Percentiles rank a stretch among this genome's conserved stretches.
Conservation (phyloP, 2,888 invertebrate genomes). For the Synanthedon vespiformis region DNA sequence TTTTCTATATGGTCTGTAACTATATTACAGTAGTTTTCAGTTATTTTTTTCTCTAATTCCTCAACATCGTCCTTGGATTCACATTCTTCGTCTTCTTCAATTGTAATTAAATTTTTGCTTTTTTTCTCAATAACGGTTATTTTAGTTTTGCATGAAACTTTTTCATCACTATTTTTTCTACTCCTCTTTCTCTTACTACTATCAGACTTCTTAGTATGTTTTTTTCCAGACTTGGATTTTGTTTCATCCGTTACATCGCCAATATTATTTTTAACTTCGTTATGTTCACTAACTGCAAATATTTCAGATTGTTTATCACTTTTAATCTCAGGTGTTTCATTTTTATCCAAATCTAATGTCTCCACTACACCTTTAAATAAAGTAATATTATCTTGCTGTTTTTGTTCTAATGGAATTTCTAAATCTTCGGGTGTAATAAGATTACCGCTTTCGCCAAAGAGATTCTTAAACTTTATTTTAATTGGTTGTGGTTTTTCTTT, state of each 20-base stretch:
- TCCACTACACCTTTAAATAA: no score
- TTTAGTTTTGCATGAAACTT: neutral
- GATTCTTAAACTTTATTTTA: conserved; percentile 36
- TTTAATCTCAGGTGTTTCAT: no score
- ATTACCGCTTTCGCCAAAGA: conserved; percentile 57
- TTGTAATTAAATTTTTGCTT: neutral
- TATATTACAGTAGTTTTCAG: no score
- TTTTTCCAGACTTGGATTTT: neutral
- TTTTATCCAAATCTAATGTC: no score
- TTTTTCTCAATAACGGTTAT: neutral
- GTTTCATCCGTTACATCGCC: neutral
- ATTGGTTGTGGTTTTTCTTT: neutral
- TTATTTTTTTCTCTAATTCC: neutral
- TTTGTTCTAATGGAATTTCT: conserved; percentile 20
- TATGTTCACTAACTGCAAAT: no score
- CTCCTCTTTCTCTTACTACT: neutral
- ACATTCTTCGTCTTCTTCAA: neutral
- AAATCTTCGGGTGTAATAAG: conserved; percentile 57
- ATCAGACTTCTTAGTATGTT: neutral
- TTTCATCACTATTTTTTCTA: neutral
- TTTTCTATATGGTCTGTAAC: neutral
- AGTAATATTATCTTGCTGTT: neutral
- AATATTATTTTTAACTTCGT: neutral
- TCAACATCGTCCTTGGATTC: neutral
- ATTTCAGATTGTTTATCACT: no score